Base-by-base conservation (phyloP, 2,888 invertebrate genomes). In the Lithosia quadra region DNA sequence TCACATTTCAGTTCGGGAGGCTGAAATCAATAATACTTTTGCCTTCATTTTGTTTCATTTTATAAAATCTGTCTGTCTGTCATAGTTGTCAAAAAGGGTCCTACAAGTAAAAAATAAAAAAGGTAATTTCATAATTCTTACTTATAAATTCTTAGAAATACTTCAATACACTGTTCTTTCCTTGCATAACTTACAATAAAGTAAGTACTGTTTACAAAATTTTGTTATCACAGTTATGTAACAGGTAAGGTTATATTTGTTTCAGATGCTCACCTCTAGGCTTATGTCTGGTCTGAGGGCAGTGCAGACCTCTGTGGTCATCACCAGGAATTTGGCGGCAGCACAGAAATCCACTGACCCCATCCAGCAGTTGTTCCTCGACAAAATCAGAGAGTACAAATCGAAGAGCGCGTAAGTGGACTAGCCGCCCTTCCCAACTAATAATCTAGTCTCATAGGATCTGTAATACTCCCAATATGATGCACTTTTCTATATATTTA, bases 341-440 rank as follows among this genome's bases (percentile, higher is more conserved):
- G 91, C 96, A 63, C 97, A 97, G 58, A 97, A 97, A 89, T 97
- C 96, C 2, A 92, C 95, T 3, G 99, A 99, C 90, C 99, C 99
- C 7, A 98, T 99, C 86, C 99, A 99, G 91, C 97, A 99, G 91
- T 93, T 99, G 64, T 99, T 99, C 91, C 90, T 99, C 55, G 98
- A 99, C 80, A 99, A 99, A 96, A 96, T 99, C 79, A 96, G 97
- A 75, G 99, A 99, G 93, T 99, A 98, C 95, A 97, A 96, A 88
- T 95, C 97, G 82, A 98, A 98, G 90, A 97, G 97, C 95, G 92
- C 96, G 98, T 98, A 96, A 95, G 97, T 96, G 81, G 57, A 49
- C 67, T 70, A 28, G 70, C 61, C 68, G 71, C 73, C 77, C 73
- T 80, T 72, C 60, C 18, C 13, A 60, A 64, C 64, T 59, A 59